Base-by-base conservation (phyloP, 2,113 vertebrate species). In the Leiothrix lutea region DNA sequence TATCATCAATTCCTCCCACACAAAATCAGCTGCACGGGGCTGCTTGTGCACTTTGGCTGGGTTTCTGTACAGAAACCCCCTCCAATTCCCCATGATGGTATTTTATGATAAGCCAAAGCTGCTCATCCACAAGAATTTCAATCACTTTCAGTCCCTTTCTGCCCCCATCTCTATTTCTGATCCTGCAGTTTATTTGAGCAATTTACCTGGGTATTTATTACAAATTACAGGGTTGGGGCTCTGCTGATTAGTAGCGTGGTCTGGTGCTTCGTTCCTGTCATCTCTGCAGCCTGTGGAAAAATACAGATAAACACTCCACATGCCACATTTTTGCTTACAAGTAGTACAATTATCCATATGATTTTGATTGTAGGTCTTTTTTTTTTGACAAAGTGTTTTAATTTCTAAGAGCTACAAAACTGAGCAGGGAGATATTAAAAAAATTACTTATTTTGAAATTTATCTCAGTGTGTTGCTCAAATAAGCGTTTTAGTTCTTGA, bases 151-250 rank as follows among this genome's bases (percentile, higher is more conserved):
- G 58, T 26, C 78, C 48, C 29, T 62, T 44, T 56, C 29, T 88
- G 42, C 21, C n/a, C 56, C 29, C 9, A 12, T 26, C 29, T 53
- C 15, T 24, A 0, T 75, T 54, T 47, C 28, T 71, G 51, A 35
- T 38, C 47, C 60, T 69, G 44, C 31, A 62, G 70, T 81, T 86
- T 33, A 31, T 36, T 2, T 1, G 51, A 45, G 40, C 75, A 42
- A 18, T 86, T 89, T 61, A 93, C 85, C 81, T 86, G 81, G 35
- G 38, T 29, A 62, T 73, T 62, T 35, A 44, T 47, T 47, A 9
- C 38, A 90, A 88, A 93, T 97, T 66, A 92, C 64, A 94, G 92
- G 93, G 56, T 80, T 90, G 67, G 44, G 82, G 71, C 71, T 35
- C 45, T 3, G 2, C 90, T 94, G 90, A 77, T 95, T 33, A 80